phyloP scores from a whole-genome alignment of 2,888 invertebrate genomes.

The Pseudeuparius sepicola region DNA sequence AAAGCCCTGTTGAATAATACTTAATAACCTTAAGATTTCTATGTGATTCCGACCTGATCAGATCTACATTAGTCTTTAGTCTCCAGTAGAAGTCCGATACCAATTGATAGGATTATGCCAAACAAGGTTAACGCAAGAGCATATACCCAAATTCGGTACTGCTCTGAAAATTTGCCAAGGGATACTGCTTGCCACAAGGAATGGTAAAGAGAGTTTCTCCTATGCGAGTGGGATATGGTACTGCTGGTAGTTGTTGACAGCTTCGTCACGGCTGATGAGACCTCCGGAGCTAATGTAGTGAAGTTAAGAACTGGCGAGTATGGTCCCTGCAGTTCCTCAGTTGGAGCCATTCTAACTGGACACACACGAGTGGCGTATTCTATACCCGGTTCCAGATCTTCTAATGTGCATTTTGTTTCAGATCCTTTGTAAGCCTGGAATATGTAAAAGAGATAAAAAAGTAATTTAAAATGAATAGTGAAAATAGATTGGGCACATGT shows the following conservation, averaged over 20 bases:
- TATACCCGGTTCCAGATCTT: slow-evolving; percentile 61
- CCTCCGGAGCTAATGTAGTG: slow-evolving; percentile 39
- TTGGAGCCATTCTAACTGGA: slow-evolving; percentile 56
- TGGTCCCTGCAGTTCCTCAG: slow-evolving; percentile 55
- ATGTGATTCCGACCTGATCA: no score
- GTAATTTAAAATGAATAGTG: no score
- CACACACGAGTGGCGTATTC: slow-evolving; percentile 73
- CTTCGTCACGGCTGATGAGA: slow-evolving; percentile 37
- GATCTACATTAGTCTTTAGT: no score
- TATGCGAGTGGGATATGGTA: slow-evolving; percentile 21
- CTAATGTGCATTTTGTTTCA: slow-evolving; percentile 51
- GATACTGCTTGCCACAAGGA: slow-evolving; percentile 27
- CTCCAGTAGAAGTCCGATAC: no score
- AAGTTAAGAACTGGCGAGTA: slow-evolving; percentile 58
- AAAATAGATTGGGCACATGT: no score
- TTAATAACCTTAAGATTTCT: slow-evolving; percentile 26
- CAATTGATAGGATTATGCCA: slow-evolving; percentile 32
- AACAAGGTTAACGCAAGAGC: slow-evolving; percentile 38
- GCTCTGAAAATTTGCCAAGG: slow-evolving; percentile 42
- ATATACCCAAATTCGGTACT: slow-evolving; percentile 45
- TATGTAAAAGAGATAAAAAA: no score
- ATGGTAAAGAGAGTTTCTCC: slow-evolving; percentile 21
- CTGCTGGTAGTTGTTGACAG: slow-evolving; percentile 25
- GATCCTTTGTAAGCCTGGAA: slow-evolving; percentile 57
- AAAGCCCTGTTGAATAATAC: slow-evolving; percentile 39